Conservation (phyloP, 1,140 invertebrate genomes). For the Bombus difficillimus region DNA sequence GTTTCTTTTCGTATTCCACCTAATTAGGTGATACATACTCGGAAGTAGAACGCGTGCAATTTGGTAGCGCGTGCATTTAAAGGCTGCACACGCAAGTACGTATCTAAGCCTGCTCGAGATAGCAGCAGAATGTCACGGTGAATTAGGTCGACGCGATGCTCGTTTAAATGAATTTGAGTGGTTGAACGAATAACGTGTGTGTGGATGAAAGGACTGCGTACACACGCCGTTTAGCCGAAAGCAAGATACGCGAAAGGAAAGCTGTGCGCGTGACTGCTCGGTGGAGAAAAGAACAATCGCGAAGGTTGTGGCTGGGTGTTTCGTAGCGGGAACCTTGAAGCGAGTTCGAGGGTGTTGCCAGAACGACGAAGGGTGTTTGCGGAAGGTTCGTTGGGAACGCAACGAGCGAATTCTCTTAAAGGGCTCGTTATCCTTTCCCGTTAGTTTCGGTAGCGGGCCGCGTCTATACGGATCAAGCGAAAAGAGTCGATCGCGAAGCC, state of each 20-base stretch:
- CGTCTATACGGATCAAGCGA: background rate
- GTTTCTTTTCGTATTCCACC: background rate
- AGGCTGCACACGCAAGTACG: background rate
- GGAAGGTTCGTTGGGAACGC: constrained; percentile 32
- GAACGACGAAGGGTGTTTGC: constrained; percentile 11
- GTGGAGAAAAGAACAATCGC: constrained; percentile 33
- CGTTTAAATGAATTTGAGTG: constrained; percentile 48
- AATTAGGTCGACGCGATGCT: constrained; percentile 42
- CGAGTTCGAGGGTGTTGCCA: constrained; percentile 40
- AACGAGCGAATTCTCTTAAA: constrained; percentile 10
- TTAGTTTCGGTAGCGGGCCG: background rate
- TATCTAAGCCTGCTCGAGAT: background rate
- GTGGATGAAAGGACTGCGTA: background rate
- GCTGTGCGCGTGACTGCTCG: constrained; percentile 22
- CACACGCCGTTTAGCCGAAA: constrained; percentile 20
- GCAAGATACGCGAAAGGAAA: background rate
- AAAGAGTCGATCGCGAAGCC: too few relatives aligned
- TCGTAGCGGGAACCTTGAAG: constrained; percentile 5
- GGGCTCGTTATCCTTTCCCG: constrained; percentile 11
- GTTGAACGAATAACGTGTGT: background rate
- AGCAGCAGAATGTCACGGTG: constrained; percentile 18
- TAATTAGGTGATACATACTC: background rate
- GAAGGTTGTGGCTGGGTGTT: background rate
- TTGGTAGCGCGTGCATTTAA: background rate
- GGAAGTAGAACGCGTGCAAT: background rate